Conservation (phyloP, 2,113 vertebrate genomes). For the Acanthochromis polyacanthus region DNA sequence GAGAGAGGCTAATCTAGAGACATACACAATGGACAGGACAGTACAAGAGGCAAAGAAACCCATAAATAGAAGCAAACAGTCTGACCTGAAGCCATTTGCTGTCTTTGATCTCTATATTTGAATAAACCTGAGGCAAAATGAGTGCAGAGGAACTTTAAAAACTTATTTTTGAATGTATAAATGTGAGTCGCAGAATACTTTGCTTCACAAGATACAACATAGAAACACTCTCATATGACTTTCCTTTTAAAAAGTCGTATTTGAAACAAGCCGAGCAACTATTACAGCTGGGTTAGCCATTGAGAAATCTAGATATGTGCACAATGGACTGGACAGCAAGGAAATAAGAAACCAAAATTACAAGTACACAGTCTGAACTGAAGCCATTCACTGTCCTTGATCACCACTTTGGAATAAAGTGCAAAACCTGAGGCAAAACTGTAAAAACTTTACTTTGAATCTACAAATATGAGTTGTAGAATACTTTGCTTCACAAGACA, state of each 20-base stretch:
- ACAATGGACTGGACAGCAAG: conserved; percentile 17
- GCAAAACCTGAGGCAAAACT: too few species aligned
- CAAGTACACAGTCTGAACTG: too few species aligned
- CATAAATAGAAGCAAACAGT: not conserved
- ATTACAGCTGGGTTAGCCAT: not conserved
- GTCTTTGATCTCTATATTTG: conserved; percentile 17
- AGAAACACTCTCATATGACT: not conserved
- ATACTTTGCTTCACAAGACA: too few species aligned
- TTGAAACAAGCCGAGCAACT: conserved; percentile 1
- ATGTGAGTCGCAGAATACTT: not conserved
- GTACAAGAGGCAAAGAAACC: conserved; percentile 7
- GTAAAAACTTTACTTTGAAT: too few species aligned
- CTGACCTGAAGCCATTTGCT: conserved; percentile 13
- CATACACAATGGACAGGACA: conserved; percentile 2
- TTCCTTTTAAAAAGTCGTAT: not conserved
- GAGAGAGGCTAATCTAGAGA: conserved; percentile 14
- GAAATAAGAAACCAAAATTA: not conserved
- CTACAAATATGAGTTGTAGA: too few species aligned
- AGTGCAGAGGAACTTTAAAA: conserved; percentile 4
- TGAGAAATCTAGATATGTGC: not conserved
- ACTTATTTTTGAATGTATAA: conserved; percentile 11
- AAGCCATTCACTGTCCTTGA: too few species aligned
- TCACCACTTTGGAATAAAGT: too few species aligned
- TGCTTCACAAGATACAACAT: too few species aligned
- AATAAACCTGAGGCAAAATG: conserved; percentile 1